These are phyloP conservation scores for Galerucella pusilla DNA, from an alignment of 2,888 invertebrate genomes.

Conservation along the genomic window DNA sequence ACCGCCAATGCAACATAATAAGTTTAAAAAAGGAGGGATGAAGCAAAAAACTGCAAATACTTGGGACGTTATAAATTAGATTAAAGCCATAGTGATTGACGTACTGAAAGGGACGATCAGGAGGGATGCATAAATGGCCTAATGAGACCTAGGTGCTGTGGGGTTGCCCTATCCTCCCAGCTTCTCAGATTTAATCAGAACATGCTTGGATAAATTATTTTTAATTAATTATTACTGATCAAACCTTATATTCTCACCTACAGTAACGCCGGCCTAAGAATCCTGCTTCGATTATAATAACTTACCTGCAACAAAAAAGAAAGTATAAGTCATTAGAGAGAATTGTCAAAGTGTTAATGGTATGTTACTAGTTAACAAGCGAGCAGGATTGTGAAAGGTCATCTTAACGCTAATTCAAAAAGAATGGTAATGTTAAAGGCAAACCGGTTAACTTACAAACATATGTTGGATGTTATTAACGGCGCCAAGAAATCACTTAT, in stretches of 20 bases:
- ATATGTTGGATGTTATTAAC: not conserved
- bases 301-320: slow-evolving; percentile 5
- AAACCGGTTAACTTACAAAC: slow-evolving; percentile 7
- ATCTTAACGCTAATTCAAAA: not conserved
- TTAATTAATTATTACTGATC: too few species aligned
- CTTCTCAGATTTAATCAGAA: too few species aligned
- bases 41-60: too few species aligned
- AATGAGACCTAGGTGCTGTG: too few species aligned
- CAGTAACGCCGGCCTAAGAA: not conserved
- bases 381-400: not conserved
- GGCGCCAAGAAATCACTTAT: slow-evolving; percentile 1
- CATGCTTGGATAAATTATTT: too few species aligned
- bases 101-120: too few species aligned
- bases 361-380: not conserved
- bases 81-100: too few species aligned
- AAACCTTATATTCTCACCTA: not conserved
- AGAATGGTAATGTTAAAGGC: not conserved
- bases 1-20: too few species aligned
- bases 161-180: too few species aligned
- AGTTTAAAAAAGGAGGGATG: too few species aligned
- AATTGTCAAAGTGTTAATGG: not conserved
- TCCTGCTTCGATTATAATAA: not conserved
- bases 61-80: too few species aligned
- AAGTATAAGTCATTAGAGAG: not conserved
- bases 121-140: too few species aligned